phyloP scores from a whole-genome alignment of 2,888 invertebrate genomes.

The Aethes cnicana region DNA sequence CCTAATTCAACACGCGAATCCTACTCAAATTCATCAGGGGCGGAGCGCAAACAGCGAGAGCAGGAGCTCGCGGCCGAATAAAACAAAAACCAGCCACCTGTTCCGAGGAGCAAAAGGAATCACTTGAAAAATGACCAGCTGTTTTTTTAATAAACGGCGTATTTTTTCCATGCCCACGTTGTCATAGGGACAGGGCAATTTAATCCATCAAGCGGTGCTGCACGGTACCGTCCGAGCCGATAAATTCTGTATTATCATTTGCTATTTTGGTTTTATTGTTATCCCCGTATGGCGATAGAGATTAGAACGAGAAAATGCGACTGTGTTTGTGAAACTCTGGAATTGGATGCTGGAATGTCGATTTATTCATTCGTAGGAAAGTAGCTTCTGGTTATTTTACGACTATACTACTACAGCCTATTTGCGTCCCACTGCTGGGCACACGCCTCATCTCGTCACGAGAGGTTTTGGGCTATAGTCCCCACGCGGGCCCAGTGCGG shows the following conservation, averaged over 20 bases:
- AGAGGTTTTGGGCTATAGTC: too few species aligned
- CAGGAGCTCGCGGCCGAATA: constrained; percentile 42
- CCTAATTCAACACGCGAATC: constrained; percentile 69
- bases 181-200: constrained; percentile 82
- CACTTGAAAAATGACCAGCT: constrained; percentile 82
- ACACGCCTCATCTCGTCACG: too few species aligned
- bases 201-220: constrained; percentile 79
- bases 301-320: constrained; percentile 50
- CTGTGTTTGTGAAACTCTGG: constrained; percentile 16
- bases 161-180: constrained; percentile 80
- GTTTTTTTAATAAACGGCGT: constrained; percentile 78
- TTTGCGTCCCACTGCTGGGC: too few species aligned
- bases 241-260: constrained; percentile 78
- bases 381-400: too few species aligned
- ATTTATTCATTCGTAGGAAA: too few species aligned
- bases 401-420: too few species aligned
- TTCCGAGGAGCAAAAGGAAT: constrained; percentile 78
- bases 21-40: constrained; percentile 69
- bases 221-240: constrained; percentile 68
- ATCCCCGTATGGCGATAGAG: constrained; percentile 55
- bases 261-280: constrained; percentile 77
- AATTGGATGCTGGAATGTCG: constrained; percentile 2
- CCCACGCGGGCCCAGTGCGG: too few species aligned
- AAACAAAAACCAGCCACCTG: constrained; percentile 64
- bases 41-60: constrained; percentile 64